phyloP scores from a whole-genome alignment of 2,113 vertebrate genomes.

The human (Homo sapiens) region GRCh38 chr12:119351001-119351500 shows the following conservation, averaged over 20 bases:
- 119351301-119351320: not conserved
- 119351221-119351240: not conserved
- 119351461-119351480: too few species aligned
- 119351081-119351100: accelerated
- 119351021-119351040: not conserved
- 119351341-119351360: not conserved
- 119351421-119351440: too few species aligned
- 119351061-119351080: not conserved
- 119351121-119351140: not conserved
- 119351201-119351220: not conserved
- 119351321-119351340: not conserved
- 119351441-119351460: too few species aligned
- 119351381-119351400: too few species aligned
- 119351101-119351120: not conserved
- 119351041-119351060: not conserved
- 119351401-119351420: too few species aligned
- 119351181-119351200: not conserved
- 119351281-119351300: not conserved
- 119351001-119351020: not conserved
- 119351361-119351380: too few species aligned
- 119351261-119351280: not conserved
- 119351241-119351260: not conserved
- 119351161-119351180: not conserved
- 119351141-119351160: not conserved
- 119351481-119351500: too few species aligned